Evolutionary conservation across 1,140 invertebrate genomes (phyloP).

Genomic region (Frieseomelitta varia): DNA sequence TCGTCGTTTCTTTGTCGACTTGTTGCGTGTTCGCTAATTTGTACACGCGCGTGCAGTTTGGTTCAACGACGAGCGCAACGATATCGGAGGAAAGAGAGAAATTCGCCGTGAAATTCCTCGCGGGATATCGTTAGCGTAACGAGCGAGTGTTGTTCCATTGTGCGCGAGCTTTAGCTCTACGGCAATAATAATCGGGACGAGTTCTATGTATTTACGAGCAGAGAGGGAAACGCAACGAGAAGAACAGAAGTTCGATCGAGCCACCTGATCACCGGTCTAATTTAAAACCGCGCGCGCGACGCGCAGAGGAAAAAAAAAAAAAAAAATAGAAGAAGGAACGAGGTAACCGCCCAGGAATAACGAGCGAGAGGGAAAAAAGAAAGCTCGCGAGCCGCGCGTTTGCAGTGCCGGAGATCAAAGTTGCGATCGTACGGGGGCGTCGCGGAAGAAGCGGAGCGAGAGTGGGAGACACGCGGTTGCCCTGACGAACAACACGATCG

Average conservation of each 20-base stretch:
- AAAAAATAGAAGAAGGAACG: not conserved
- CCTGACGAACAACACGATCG: slow-evolving; percentile 9
- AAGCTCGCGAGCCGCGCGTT: not conserved
- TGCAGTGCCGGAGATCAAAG: slow-evolving; percentile 53
- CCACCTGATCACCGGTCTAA: slow-evolving; percentile 57
- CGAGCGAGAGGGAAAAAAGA: slow-evolving; percentile 22
- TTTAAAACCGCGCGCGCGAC: slow-evolving; percentile 20
- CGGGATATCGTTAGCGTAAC: not conserved
- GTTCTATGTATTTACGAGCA: not conserved
- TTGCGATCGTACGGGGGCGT: slow-evolving; percentile 49
- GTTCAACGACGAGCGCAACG: not conserved
- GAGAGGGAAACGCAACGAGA: not conserved
- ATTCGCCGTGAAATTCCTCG: not conserved
- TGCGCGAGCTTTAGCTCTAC: no score
- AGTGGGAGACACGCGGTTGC: not conserved
- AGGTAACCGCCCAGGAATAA: slow-evolving; percentile 50
- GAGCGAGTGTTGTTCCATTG: not conserved
- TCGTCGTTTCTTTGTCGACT: not conserved
- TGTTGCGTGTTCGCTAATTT: not conserved
- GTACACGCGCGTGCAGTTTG: not conserved
- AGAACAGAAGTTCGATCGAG: not conserved
- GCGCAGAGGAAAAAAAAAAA: slow-evolving; percentile 23
- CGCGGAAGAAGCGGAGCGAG: not conserved
- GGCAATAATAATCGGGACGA: not conserved
- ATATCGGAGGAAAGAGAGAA: not conserved